Evolutionary conservation across 2,113 vertebrate genomes (phyloP).

Genomic region (Phylloscopus trochiloides): DNA sequence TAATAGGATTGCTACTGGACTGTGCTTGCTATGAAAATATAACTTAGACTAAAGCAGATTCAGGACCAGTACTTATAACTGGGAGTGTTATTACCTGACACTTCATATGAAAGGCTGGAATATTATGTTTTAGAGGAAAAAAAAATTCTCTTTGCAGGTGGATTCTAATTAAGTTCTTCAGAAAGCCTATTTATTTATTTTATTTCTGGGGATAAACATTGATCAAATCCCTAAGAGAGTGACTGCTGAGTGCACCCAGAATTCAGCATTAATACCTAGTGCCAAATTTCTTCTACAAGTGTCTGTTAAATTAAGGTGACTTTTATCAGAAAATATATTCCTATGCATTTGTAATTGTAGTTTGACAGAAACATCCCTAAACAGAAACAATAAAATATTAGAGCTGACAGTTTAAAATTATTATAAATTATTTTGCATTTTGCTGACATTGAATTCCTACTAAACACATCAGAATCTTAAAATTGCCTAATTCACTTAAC

Average conservation of each 20-base stretch:
- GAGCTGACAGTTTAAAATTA: background rate
- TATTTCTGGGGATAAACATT: background rate
- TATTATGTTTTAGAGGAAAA: background rate
- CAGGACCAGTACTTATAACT: background rate
- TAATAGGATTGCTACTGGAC: background rate
- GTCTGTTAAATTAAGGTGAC: background rate
- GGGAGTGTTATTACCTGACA: background rate
- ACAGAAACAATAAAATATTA: background rate
- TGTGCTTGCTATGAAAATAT: background rate
- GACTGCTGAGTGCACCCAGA: background rate
- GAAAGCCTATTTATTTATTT: background rate
- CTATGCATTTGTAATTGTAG: background rate
- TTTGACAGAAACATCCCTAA: background rate
- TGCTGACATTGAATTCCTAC: background rate
- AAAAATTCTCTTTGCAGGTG: background rate
- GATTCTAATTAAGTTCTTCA: background rate
- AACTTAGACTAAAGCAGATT: background rate
- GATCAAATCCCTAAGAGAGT: background rate
- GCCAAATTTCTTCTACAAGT: background rate
- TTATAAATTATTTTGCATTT: background rate
- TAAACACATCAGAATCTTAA: background rate
- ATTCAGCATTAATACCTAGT: background rate
- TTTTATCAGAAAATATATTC: background rate
- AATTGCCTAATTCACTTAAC: background rate
- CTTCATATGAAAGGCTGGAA: background rate